Evolutionary conservation across 2,113 vertebrate species (phyloP), one percentile per base, ranked within the genome.

Genomic region (Myanophis thanlyinensis): DNA sequence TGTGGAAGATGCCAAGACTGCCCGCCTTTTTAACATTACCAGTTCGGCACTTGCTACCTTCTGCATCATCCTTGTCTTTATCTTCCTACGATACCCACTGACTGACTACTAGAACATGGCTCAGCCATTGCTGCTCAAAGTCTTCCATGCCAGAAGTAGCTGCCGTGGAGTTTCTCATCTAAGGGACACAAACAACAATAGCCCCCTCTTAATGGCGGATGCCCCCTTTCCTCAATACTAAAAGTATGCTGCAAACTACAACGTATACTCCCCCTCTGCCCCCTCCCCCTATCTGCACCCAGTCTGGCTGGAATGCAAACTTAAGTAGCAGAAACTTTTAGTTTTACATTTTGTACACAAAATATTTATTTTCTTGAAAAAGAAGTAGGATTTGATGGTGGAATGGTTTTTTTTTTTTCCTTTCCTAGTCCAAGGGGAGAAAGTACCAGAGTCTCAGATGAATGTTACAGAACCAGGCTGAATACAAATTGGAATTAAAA

Each of bases 41-140:
- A 98, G 98, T 96, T 98, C 98, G 0, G 98, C 98, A 7, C 97
- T 98, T 90, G 98, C 98, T 0, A 98, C 98, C 9, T 98, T 98
- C 96, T 98, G 98, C 91, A 97, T 98, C 95, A 95, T 98, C 91
- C 97, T 98, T 0, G 95, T 98, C 91, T 97, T 98, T 95, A 97
- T 98, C 92, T 98, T 98, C 96, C 96, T 98, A 96, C 96, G 98
- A 94, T 98, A 98, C 92, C 98, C 98, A 1, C 98, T 98, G 94
- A 96, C 97, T 80, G 97, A 98, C 96, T 98, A 98, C 95, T 98
- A 96, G 97, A 95, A 85, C n/a, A 88, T 85, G 87, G 86, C 54
- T 91, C 56, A 92, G 95, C 93, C n/a, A 67, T 27, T 0, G 87
- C 23, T 0, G 18, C 89, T 94, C 62, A 94, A 94, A 95, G 91